Base-by-base conservation (phyloP, 2,888 invertebrate genomes). In the Athalia rosae region DNA sequence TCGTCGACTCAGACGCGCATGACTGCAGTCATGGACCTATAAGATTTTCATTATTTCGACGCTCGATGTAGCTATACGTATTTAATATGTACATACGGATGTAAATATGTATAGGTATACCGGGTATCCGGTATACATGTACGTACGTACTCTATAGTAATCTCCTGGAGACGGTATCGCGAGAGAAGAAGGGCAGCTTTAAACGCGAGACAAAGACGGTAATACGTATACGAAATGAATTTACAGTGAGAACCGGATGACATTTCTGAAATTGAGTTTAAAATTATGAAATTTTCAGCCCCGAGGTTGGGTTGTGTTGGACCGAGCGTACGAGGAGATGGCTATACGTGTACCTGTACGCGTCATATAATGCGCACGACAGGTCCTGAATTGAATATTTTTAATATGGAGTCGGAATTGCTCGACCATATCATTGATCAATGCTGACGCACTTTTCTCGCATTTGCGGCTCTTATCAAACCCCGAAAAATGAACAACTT, bases 331-430 rank as follows among this genome's bases (percentile, higher is more conserved):
- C 7, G 45, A 48, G 59, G 62, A 53, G 61, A 73, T 56, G 15
- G 63, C 47, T 47, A 62, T 43, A 56, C 53, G 50, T 59, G 58
- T 63, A 76, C 45, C 62, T 41, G 41, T 41, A 11, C 45, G 8
- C 53, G 58, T 58, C 43, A 71, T 58, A n/a, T 28, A 28, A 28
- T 28, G 28, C 28, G 50, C 62, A 74, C 76, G 74, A 73, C 74
- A 58, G 53, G 15, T 66, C 63, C 69, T 71, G 76, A 83, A 82
- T 81, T 82, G 80, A 84, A 84, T 82, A 82, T 82, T 80, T 82
- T 80, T 81, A 83, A 82, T 82, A 82, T 28, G 2, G 79, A 79
- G 78, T 64, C 74, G 67, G 76, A 11, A 53, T 28, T 48, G 50
- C 50, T 67, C 28, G 28, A 28, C 0, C 28, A 28, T 2, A 2